These are phyloP conservation scores for Carabus problematicus DNA, from an alignment of 2,888 invertebrate genomes.

Conservation along the genomic window DNA sequence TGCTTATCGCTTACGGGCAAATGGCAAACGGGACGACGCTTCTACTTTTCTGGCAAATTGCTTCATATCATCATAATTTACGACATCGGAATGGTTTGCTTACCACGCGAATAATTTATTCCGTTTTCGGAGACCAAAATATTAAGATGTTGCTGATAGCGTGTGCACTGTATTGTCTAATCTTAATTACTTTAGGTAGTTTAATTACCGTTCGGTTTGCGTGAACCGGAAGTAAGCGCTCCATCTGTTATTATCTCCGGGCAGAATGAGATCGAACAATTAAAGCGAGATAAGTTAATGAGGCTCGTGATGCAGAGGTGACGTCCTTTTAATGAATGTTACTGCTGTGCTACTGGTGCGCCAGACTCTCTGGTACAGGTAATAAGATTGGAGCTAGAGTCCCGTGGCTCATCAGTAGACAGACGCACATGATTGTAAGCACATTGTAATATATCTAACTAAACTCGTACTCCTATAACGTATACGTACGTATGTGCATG, in stretches of 20 bases:
- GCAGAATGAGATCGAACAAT: conserved; percentile 47
- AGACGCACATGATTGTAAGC: too few species aligned
- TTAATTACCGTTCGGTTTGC: conserved; percentile 50
- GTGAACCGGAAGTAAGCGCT: conserved; percentile 43
- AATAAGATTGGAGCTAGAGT: too few species aligned
- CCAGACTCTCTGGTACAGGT: not conserved
- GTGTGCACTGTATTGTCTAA: conserved; percentile 49
- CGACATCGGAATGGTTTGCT: conserved; percentile 49
- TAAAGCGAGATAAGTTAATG: conserved; percentile 42
- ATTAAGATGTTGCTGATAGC: conserved; percentile 54
- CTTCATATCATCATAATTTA: conserved; percentile 54
- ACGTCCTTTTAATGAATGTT: conserved; percentile 32
- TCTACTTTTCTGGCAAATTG: conserved; percentile 46
- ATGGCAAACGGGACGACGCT: too few species aligned
- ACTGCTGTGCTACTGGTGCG: conserved; percentile 2
- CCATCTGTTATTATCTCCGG: conserved; percentile 53
- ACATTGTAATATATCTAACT: too few species aligned
- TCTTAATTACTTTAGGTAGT: conserved; percentile 57
- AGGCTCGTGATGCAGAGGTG: conserved; percentile 39
- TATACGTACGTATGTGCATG: too few species aligned
- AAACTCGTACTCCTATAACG: too few species aligned
- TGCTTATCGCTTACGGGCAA: too few species aligned
- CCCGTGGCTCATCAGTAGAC: too few species aligned
- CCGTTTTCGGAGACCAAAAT: conserved; percentile 53
- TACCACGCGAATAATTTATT: conserved; percentile 56